Base-by-base conservation (phyloP, 2,797 vertebrate species). In the Triplophysa bombifrons region DNA sequence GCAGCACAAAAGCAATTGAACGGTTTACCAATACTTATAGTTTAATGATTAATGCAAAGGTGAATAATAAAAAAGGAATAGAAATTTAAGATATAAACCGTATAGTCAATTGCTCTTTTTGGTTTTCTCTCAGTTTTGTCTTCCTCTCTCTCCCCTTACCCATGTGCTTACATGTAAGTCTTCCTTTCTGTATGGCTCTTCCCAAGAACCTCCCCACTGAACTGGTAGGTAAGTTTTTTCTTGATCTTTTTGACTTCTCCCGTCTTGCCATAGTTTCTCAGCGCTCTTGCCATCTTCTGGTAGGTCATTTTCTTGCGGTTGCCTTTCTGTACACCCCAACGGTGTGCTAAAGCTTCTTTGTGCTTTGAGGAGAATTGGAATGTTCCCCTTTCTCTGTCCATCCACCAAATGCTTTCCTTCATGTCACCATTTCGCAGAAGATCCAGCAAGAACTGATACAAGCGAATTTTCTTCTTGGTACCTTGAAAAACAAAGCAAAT, bases 321-420 rank as follows among this genome's bases (percentile, higher is more conserved):
- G 84, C 98, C 98, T 83, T 99, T 99, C 92, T 98, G 97, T 88
- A 98, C 91, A 78, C 98, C 98, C 98, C 98, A 99, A 87, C 97
- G 96, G 81, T 98, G 92, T 0, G 98, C 98, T 30, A 99, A 85
- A 3, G 93, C 95, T 87, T 99, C 98, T 92, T 99, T 99, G 94
- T 99, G 97, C 91, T 99, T 99, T 85, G 98, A 99, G 10, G 98
- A 99, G 93, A 99, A 99, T 92, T 99, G 97, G 91, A 99, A 99
- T 80, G 95, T 96, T 84, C 98, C 98, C 84, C 98, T 99, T 88
- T 99, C 97, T 90, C 96, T 95, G 93, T 99, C 97, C 87, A 99
- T 96, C 98, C 98, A 99, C 98, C 98, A 99, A 92, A 99, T 97
- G 93, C 98, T 98, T 86, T 99, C 97, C 89, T 98, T 98, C 98